A percentile compares a stretch with the other conserved stretches of the same genome.
These are phyloP conservation scores for Lagopus leucura DNA, from an alignment of 2,113 vertebrate species.

Conservation along the genomic window DNA sequence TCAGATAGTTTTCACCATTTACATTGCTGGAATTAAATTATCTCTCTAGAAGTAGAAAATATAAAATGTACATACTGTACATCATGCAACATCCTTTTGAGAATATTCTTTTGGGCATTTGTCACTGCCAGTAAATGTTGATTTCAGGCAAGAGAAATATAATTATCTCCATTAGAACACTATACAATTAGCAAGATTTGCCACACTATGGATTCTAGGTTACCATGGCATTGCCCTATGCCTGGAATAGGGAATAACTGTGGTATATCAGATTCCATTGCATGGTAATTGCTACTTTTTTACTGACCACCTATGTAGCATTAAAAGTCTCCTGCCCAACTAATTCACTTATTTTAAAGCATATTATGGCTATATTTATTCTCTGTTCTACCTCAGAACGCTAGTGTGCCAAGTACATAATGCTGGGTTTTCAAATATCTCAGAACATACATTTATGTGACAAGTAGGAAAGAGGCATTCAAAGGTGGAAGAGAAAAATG, in stretches of 20 bases:
- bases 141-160: slow-evolving; percentile 32
- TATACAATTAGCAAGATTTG: slow-evolving; percentile 48
- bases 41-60: not conserved
- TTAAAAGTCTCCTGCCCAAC: slow-evolving; percentile 60
- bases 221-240: slow-evolving; percentile 58
- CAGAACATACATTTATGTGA: slow-evolving; percentile 21
- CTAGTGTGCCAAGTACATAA: slow-evolving; percentile 44
- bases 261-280: slow-evolving; percentile 34
- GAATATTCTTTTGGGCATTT: slow-evolving; percentile 15
- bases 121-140: slow-evolving; percentile 41
- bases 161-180: slow-evolving; percentile 36
- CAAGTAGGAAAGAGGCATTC: slow-evolving; percentile 9
- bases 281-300: slow-evolving; percentile 64
- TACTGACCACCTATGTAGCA: slow-evolving; percentile 39
- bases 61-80: not conserved
- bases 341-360: slow-evolving; percentile 64
- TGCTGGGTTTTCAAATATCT: slow-evolving; percentile 40
- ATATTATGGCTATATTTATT: slow-evolving; percentile 64
- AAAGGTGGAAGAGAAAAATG: slow-evolving; percentile 20
- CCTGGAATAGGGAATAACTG: slow-evolving; percentile 40
- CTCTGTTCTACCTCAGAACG: slow-evolving; percentile 21
- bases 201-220: slow-evolving; percentile 22
- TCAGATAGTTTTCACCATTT: not conserved
- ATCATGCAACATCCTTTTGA: not conserved
- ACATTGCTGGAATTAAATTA: not conserved